phyloP scores from a whole-genome alignment of 2,113 vertebrate species.

The Myxocyprinus asiaticus region DNA sequence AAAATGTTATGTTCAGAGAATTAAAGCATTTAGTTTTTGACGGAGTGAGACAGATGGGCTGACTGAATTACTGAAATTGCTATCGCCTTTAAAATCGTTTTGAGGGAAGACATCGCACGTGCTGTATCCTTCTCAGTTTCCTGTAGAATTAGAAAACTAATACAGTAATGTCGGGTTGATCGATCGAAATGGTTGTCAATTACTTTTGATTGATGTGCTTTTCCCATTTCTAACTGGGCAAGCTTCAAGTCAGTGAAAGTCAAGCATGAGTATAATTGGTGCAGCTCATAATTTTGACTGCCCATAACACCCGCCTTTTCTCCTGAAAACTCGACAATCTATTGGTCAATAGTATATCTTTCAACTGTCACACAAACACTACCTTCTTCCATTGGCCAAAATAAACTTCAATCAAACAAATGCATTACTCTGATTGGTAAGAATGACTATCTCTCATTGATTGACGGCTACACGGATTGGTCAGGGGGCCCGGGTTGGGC shows the following conservation, averaged over 20 bases:
- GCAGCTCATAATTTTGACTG: conserved; percentile 10
- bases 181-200: conserved; percentile 54
- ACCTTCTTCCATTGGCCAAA: conserved; percentile 10
- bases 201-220: conserved; percentile 52
- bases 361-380: not conserved
- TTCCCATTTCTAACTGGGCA: conserved; percentile 61
- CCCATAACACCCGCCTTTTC: conserved; percentile 45
- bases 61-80: no score
- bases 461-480: conserved; percentile 67
- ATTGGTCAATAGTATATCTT: conserved; percentile 62
- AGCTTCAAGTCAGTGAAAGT: conserved; percentile 60
- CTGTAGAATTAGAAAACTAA: not conserved
- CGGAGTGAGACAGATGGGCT: no score
- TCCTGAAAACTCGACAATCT: conserved; percentile 5
- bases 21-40: no score
- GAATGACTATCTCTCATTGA: conserved; percentile 21
- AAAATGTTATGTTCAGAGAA: no score
- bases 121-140: no score
- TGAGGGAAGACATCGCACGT: no score
- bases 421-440: conserved; percentile 50
- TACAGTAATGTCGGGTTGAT: not conserved
- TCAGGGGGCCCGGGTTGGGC: conserved; percentile 68
- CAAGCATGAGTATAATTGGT: conserved; percentile 54
- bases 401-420: conserved; percentile 60
- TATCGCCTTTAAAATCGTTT: no score